phyloP scores from a whole-genome alignment of 2,113 vertebrate species.

The Clarias batrachus region DNA sequence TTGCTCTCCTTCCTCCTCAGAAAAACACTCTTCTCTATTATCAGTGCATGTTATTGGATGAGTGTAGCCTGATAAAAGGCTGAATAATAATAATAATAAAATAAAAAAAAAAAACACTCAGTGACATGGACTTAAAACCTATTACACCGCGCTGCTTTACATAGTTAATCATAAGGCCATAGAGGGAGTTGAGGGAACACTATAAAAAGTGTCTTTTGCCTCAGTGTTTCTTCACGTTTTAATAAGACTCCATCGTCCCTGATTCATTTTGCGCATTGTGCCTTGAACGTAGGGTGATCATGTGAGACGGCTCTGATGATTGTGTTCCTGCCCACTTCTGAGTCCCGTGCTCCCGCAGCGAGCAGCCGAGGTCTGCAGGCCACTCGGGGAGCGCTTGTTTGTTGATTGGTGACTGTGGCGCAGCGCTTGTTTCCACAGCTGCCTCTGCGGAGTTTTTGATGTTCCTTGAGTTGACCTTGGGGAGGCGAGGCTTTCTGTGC shows the following conservation, averaged over 20 bases:
- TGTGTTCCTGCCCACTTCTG: slow-evolving; percentile 27
- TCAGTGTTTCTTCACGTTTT: background rate
- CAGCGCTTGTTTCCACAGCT: slow-evolving; percentile 60
- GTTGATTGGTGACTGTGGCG: slow-evolving; percentile 47
- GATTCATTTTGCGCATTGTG: background rate
- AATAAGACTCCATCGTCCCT: background rate
- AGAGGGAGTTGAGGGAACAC: background rate
- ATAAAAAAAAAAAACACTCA: background rate
- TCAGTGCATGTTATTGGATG: background rate
- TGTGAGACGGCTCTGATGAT: slow-evolving; percentile 33
- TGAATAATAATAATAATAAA: background rate
- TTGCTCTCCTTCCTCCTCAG: background rate
- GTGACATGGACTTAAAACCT: background rate
- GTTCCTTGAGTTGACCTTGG: slow-evolving; percentile 59
- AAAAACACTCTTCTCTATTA: slow-evolving; percentile 2
- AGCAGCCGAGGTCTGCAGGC: slow-evolving; percentile 32
- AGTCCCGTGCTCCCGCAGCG: slow-evolving; percentile 33
- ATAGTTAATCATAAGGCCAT: background rate
- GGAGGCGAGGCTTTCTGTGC: slow-evolving; percentile 31
- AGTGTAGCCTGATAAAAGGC: background rate
- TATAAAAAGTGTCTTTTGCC: background rate
- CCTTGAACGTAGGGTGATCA: slow-evolving; percentile 25
- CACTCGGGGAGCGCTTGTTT: slow-evolving; percentile 48
- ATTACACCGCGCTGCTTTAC: background rate
- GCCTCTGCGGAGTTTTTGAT: slow-evolving; percentile 44